phyloP scores from a whole-genome alignment of 2,888 invertebrate species.

The Thyatira batis region DNA sequence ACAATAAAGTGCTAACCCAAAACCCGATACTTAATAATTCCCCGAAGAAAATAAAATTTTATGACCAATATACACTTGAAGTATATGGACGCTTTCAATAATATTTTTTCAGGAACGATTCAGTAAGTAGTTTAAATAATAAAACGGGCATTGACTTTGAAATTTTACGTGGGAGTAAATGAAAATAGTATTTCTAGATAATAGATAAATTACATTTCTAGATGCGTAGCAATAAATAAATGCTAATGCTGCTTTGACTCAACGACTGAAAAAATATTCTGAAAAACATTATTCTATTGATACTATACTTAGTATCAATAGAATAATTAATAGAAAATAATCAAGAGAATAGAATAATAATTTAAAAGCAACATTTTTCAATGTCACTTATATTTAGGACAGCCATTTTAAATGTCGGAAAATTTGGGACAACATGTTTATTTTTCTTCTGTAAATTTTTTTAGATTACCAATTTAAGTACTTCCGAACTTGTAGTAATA shows the following conservation, averaged over 20 bases:
- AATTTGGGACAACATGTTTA: neutral
- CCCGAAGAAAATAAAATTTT: neutral
- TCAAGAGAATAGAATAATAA: neutral
- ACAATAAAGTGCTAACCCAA: neutral
- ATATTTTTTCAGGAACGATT: neutral
- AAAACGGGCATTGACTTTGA: neutral
- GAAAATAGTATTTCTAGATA: neutral
- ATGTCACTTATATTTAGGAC: neutral
- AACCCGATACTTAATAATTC: neutral
- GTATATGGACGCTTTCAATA: neutral
- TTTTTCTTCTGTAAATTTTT: too few species aligned
- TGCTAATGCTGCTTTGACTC: too few species aligned
- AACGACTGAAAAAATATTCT: too few species aligned
- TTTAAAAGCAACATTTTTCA: neutral
- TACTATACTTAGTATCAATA: too few species aligned
- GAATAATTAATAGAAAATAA: too few species aligned
- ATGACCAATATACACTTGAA: neutral
- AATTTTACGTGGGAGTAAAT: neutral
- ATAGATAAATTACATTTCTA: neutral
- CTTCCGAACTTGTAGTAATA: too few species aligned
- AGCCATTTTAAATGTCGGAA: neutral
- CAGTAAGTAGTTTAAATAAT: neutral
- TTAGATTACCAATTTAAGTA: too few species aligned
- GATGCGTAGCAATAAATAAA: too few species aligned
- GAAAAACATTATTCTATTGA: too few species aligned